A percentile compares a stretch with the other conserved stretches of the same genome.
Evolutionary conservation across 2,797 vertebrate species (phyloP).

Genomic region (Aphelocoma californica): DNA sequence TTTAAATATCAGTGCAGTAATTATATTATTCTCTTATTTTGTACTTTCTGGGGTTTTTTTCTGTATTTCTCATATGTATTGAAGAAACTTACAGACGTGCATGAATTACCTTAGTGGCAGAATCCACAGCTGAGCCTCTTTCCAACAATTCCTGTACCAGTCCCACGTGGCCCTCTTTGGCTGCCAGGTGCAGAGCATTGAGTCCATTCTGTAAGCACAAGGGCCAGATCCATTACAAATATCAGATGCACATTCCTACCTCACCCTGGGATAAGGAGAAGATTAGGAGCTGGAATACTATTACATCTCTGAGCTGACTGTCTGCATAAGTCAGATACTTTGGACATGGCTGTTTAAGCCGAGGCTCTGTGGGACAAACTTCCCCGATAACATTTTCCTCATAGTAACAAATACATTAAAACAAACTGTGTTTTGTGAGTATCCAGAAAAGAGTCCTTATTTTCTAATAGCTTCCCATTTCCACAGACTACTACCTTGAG

Average conservation of each 20-base stretch:
- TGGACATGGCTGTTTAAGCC: neutral
- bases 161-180: slow-evolving; percentile 95
- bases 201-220: slow-evolving; percentile 91
- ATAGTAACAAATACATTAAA: neutral
- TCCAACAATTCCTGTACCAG: slow-evolving; percentile 95
- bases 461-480: neutral
- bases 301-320: neutral
- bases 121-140: slow-evolving; percentile 89
- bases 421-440: neutral
- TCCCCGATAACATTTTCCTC: neutral
- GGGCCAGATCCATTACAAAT: slow-evolving; percentile 18
- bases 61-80: fast-evolving
- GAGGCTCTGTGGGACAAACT: neutral
- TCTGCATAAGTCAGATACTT: slow-evolving; percentile 9
- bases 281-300: neutral
- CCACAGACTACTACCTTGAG: neutral
- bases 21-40: neutral
- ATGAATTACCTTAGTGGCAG: slow-evolving; percentile 89
- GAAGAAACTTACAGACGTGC: neutral
- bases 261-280: neutral
- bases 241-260: neutral
- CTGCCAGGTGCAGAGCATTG: slow-evolving; percentile 95
- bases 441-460: neutral
- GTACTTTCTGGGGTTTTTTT: fast-evolving
- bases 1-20: neutral